A percentile compares a stretch with the other conserved stretches of the same genome.
phyloP scores from a whole-genome alignment of 1,140 invertebrate species.

The Drosophila hydei region DNA sequence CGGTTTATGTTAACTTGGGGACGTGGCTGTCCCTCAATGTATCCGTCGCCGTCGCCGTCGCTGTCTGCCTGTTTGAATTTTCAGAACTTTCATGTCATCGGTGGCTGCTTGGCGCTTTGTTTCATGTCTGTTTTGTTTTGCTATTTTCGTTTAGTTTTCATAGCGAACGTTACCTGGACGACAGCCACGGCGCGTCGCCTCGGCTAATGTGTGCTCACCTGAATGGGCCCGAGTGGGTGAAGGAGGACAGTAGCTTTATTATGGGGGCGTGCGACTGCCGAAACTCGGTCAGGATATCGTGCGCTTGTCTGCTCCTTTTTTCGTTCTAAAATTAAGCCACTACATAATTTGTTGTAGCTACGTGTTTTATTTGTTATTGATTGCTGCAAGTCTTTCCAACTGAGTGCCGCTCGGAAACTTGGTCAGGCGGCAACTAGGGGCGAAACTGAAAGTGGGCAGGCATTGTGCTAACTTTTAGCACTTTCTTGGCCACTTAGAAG shows the following conservation, averaged over 20 bases:
- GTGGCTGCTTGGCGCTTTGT: constrained; percentile 49
- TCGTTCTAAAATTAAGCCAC: constrained; percentile 70
- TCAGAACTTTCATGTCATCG: constrained; percentile 55
- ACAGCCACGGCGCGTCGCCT: constrained; percentile 37
- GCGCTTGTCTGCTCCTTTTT: constrained; percentile 43
- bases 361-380: constrained; percentile 64
- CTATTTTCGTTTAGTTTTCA: constrained; percentile 80
- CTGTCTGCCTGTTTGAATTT: constrained; percentile 59
- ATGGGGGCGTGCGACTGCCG: constrained; percentile 27
- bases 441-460: constrained; percentile 1
- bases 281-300: constrained; percentile 68
- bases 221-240: constrained; percentile 1
- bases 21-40: constrained; percentile 50
- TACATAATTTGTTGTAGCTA: constrained; percentile 57
- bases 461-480: background rate
- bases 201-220: constrained; percentile 62
- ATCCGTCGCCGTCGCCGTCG: constrained; percentile 40
- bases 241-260: constrained; percentile 8
- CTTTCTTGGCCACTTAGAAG: constrained; percentile 6
- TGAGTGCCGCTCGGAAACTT: constrained; percentile 18
- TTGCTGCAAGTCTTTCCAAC: constrained; percentile 53
- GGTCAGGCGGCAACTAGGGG: background rate
- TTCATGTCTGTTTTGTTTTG: constrained; percentile 40
- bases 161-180: constrained; percentile 73
- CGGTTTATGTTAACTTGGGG: constrained; percentile 50